phyloP scores from a whole-genome alignment of 2,113 vertebrate genomes.

The Anhinga rufa region DNA sequence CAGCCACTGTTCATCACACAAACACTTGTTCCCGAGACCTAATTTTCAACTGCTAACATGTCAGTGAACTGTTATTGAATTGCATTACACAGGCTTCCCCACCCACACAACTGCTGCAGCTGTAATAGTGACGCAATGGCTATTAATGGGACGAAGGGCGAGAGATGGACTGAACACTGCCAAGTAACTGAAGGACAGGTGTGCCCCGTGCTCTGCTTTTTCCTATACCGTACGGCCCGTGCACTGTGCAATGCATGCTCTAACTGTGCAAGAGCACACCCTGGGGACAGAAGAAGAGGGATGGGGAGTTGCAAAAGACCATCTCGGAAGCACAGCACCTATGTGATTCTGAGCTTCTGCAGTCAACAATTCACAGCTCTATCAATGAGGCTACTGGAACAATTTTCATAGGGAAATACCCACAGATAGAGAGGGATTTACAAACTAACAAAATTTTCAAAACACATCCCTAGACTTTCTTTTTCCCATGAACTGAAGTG shows the following conservation, averaged over 20 bases:
- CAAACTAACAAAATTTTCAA: background rate
- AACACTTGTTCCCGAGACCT: background rate
- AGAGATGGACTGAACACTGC: background rate
- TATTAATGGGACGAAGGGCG: background rate
- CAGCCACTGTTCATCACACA: background rate
- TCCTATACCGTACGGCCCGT: accelerated
- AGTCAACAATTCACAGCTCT: background rate
- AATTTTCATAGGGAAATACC: background rate
- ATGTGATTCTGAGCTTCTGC: background rate
- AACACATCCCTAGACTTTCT: background rate
- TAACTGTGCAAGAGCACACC: background rate
- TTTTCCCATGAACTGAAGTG: background rate
- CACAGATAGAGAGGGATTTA: background rate
- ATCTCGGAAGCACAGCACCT: background rate
- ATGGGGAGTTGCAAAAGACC: background rate
- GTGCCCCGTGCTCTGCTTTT: background rate
- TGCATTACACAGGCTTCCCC: background rate
- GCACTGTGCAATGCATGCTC: accelerated
- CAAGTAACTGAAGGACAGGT: background rate
- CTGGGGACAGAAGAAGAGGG: background rate
- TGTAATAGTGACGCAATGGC: background rate
- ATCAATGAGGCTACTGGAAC: background rate
- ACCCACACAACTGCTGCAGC: background rate
- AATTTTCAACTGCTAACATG: background rate
- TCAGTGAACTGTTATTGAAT: background rate